Evolutionary conservation across 1,140 invertebrate species (phyloP).

Genomic region (Apolygus lucorum): DNA sequence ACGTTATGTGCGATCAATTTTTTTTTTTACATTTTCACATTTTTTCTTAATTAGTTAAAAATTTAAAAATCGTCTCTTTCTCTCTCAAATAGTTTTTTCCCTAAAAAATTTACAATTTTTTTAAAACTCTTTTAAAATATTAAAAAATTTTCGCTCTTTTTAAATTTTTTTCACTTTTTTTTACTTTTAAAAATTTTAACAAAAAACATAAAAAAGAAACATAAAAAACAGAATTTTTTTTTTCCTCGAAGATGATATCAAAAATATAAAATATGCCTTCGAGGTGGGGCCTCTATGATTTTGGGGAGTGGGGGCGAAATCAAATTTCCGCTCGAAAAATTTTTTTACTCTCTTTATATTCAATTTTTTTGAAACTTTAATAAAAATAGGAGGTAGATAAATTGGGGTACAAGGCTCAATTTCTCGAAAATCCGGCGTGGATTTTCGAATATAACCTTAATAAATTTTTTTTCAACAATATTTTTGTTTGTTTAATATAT

Average conservation of each 20-base stretch:
- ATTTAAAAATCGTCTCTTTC: constrained; percentile 28
- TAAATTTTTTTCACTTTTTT: constrained; percentile 20
- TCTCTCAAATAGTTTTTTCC: constrained; percentile 26
- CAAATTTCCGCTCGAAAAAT: constrained; percentile 26
- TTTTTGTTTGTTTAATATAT: not conserved
- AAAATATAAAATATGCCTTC: constrained; percentile 25
- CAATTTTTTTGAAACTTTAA: not conserved
- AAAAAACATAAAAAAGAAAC: constrained; percentile 29
- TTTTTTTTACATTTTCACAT: constrained; percentile 23
- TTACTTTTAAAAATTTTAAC: constrained; percentile 25
- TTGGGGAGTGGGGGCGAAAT: constrained; percentile 22
- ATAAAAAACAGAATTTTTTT: constrained; percentile 25
- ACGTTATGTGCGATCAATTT: constrained; percentile 30
- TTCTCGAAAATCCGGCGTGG: too few species aligned
- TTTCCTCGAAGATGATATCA: constrained; percentile 27
- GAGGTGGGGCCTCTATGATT: constrained; percentile 24
- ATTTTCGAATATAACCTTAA: too few species aligned
- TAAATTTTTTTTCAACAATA: not conserved
- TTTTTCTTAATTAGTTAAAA: constrained; percentile 20
- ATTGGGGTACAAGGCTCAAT: not conserved
- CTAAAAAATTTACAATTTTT: constrained; percentile 27
- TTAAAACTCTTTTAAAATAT: constrained; percentile 28
- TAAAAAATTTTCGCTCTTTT: constrained; percentile 18
- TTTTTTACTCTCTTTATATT: constrained; percentile 19
- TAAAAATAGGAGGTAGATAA: constrained; percentile 9